phyloP scores from a whole-genome alignment of 2,113 vertebrate species.

The Noctilio leporinus region DNA sequence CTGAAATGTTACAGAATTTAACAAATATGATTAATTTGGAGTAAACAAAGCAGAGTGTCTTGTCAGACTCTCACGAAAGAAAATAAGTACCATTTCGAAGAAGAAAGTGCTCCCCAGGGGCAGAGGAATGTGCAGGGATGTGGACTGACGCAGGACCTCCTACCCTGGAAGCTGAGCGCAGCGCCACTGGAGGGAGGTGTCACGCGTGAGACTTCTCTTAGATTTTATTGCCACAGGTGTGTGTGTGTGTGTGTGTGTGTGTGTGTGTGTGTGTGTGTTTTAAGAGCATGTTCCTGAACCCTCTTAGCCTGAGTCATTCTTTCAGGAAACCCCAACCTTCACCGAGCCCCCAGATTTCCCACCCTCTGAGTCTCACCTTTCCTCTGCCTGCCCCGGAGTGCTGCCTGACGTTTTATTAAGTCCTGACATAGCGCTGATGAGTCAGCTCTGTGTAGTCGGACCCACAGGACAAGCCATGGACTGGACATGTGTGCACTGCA shows the following conservation, averaged over 20 bases:
- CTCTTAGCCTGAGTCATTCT: not conserved
- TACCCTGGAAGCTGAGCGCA: no score
- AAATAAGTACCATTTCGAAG: not conserved
- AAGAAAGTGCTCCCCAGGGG: not conserved
- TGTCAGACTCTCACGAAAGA: not conserved
- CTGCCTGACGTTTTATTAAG: not conserved
- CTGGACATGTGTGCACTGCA: not conserved
- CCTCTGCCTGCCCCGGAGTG: not conserved
- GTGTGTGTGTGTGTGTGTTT: no score
- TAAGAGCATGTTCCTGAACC: not conserved
- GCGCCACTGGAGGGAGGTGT: not conserved
- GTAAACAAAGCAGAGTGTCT: not conserved
- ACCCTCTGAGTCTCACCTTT: not conserved
- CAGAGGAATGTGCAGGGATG: accelerated
- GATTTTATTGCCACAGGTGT: not conserved
- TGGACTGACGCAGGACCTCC: not conserved
- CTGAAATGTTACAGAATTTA: not conserved
- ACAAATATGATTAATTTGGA: not conserved
- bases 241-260: no score
- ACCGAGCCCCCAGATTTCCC: not conserved
- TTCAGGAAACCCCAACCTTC: not conserved
- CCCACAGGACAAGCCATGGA: not conserved
- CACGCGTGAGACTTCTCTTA: not conserved
- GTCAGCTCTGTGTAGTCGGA: not conserved
- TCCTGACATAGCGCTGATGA: not conserved